A percentile compares a stretch with the other conserved stretches of the same genome.
These are phyloP conservation scores for Wiebesia pumilae DNA, from an alignment of 1,140 invertebrate species.

Conservation along the genomic window DNA sequence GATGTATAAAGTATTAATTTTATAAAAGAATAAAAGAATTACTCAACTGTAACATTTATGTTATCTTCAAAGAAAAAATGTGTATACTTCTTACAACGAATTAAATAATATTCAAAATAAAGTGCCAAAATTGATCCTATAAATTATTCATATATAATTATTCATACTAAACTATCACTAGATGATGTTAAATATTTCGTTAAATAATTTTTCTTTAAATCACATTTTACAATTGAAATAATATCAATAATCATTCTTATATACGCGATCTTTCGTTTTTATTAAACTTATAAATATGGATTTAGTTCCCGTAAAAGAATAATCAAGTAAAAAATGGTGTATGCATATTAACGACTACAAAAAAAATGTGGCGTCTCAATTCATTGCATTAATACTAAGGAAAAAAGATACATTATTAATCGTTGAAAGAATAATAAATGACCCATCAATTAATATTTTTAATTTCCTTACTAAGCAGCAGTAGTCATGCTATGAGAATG, in stretches of 20 bases:
- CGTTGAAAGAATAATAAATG: background rate
- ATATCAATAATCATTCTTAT: background rate
- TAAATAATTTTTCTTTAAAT: background rate
- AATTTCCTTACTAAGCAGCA: background rate
- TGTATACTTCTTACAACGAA: background rate
- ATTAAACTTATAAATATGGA: background rate
- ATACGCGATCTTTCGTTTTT: background rate
- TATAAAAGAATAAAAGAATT: background rate
- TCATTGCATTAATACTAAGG: background rate
- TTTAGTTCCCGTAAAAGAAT: background rate
- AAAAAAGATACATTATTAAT: background rate
- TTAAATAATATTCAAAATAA: background rate
- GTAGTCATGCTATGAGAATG: background rate
- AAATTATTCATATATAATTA: background rate
- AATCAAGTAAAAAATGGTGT: background rate
- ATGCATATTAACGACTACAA: no score
- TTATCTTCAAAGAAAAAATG: background rate
- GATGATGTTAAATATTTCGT: no score
- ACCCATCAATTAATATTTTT: conserved; percentile 20
- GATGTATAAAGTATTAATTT: background rate
- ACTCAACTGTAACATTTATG: background rate
- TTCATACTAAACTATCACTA: background rate
- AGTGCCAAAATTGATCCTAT: background rate
- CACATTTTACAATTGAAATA: background rate
- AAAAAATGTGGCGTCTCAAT: no score